These are phyloP conservation scores for Drosophila nasuta DNA, from an alignment of 1,140 invertebrate species.

Conservation along the genomic window DNA sequence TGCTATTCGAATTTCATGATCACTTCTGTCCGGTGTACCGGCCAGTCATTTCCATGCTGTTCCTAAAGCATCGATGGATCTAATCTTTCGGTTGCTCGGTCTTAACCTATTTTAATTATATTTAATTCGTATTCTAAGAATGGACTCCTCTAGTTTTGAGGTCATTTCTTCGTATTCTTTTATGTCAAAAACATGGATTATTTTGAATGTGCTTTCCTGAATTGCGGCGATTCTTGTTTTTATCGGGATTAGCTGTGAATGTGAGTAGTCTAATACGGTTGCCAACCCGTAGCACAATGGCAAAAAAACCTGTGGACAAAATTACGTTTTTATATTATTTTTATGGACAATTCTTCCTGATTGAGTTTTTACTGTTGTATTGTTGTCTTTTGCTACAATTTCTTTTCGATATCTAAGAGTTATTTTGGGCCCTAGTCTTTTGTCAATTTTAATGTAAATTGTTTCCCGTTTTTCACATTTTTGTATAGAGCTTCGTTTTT, in stretches of 20 bases:
- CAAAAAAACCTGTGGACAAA: background rate
- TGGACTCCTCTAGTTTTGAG: background rate
- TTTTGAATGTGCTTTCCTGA: conserved; percentile 2
- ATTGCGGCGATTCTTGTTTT: background rate
- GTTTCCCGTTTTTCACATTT: background rate
- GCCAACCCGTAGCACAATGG: background rate
- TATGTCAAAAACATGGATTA: no score
- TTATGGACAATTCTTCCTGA: conserved; percentile 2
- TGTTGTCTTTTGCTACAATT: background rate
- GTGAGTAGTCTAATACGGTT: conserved; percentile 10
- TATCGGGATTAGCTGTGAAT: background rate
- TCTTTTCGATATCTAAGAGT: no score
- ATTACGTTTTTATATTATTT: background rate
- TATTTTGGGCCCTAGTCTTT: conserved; percentile 31
- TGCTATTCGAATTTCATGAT: no score
- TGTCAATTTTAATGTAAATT: conserved; percentile 9
- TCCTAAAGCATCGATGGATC: background rate
- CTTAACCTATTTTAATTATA: background rate
- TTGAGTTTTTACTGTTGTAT: background rate
- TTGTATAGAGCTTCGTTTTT: background rate
- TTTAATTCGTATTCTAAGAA: no score
- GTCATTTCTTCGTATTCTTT: background rate
- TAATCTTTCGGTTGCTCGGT: no score
- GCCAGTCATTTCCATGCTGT: conserved; percentile 17
- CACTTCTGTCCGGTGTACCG: no score